Evolutionary conservation across 2,113 vertebrate species (phyloP), one percentile per base, ranked within the genome.

Genomic region (Sigmodon hispidus): DNA sequence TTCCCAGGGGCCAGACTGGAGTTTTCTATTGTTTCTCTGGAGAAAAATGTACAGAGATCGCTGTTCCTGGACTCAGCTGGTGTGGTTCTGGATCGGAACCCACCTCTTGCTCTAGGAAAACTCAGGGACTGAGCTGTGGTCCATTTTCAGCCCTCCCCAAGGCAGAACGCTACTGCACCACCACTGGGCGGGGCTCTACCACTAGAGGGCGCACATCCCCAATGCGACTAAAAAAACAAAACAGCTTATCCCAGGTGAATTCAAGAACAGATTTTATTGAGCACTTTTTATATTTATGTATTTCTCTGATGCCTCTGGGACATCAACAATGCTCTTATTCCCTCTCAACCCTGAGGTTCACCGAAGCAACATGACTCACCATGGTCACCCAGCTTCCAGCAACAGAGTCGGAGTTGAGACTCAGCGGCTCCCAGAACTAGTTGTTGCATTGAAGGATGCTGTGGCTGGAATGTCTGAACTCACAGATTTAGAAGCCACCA

Each of bases 201-300:
- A 94, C 97, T 84, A 97, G 97, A 97, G 97, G 97, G 97, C 96
- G 36, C 97, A 93, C 94, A 94, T 43, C 84, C 45, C 93, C 96
- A 97, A 80, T 11, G 34, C 67, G 91, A 96, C 84, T 87, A 86
- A 94, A 91, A 91, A 57, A 91, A 69, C 36, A 92, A 96, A 86
- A 5, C 87, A 65, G 87, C 50, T 94, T 63, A 85, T 50, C 90
- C 85, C 92, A 85, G 65, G 0, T 9, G 1, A 72, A 65, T 34
- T 40, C 40, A 21, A 69, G 3, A 61, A n/a, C n/a, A 77, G 57
- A 15, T 5, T 72, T 70, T 55, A 63, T 7, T n/a, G 95, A 69
- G 34, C 24, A 16, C 45, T 61, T 73, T 77, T 29, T 34, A 16
- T 6, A 10, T 24, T n/a, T 55, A 52, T 72, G 75, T 26, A 50